These are phyloP conservation scores for Labroides dimidiatus DNA, from an alignment of 2,797 vertebrate genomes.

Conservation along the genomic window DNA sequence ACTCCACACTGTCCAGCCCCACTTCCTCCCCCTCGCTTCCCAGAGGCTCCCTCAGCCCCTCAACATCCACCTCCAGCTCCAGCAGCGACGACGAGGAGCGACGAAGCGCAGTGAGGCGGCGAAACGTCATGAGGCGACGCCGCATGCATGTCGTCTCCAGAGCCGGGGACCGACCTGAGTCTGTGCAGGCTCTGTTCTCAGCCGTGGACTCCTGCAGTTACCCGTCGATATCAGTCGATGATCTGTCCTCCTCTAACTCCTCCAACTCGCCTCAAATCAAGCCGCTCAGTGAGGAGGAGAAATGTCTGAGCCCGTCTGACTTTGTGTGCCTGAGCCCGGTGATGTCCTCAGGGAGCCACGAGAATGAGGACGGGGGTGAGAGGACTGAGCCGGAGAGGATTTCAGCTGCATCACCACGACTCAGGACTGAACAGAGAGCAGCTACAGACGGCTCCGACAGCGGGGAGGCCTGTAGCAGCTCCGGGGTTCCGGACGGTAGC, in stretches of 20 bases:
- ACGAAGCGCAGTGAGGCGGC: conserved; percentile 81
- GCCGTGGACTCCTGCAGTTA: conserved; percentile 93
- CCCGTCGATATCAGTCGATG: conserved; percentile 92
- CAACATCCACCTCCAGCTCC: conserved; percentile 89
- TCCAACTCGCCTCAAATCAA: conserved; percentile 53
- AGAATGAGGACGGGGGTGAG: conserved; percentile 49
- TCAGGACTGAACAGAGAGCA: conserved; percentile 56
- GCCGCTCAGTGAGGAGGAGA: conserved; percentile 61
- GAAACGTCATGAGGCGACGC: conserved; percentile 89
- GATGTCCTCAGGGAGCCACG: conserved; percentile 72
- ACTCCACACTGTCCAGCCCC: conserved; percentile 90
- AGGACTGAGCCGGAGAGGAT: conserved; percentile 49
- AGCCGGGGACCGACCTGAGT: conserved; percentile 86
- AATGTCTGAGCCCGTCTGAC: conserved; percentile 64
- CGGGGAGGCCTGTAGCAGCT: conserved; percentile 56
- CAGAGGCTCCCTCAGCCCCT: conserved; percentile 89
- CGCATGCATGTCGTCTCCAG: conserved; percentile 82
- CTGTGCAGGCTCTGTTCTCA: conserved; percentile 82
- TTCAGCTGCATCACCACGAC: conserved; percentile 30
- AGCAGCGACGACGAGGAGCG: conserved; percentile 93
- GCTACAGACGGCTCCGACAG: conserved; percentile 51
- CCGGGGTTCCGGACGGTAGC: conserved; percentile 27
- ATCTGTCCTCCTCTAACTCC: conserved; percentile 89
- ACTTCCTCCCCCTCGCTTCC: conserved; percentile 84
- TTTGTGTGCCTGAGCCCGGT: conserved; percentile 75